phyloP scores from a whole-genome alignment of 2,113 vertebrate species.

The Odontophorus gujanensis region DNA sequence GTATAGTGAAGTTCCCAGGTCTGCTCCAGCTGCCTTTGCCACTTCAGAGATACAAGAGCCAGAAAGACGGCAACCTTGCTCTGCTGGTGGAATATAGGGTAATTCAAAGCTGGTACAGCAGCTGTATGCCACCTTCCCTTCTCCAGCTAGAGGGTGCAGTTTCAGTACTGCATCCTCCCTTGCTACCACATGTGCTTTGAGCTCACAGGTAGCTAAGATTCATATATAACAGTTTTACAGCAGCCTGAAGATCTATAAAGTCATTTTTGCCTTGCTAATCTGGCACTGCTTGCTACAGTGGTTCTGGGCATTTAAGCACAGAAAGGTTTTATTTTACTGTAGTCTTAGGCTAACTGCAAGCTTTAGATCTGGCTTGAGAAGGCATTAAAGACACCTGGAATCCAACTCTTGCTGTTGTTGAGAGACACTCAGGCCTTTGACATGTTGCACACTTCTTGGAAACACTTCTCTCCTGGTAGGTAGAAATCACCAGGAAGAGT shows the following conservation, averaged over 20 bases:
- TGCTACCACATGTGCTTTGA: conserved; percentile 2
- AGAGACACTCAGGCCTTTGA: rapidly evolving
- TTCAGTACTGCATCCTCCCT: neutral
- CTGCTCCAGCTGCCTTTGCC: neutral
- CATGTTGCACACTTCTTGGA: neutral
- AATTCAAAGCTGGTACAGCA: conserved; percentile 33
- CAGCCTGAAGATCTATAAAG: conserved; percentile 43
- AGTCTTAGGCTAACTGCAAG: conserved; percentile 8
- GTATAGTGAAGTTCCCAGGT: neutral
- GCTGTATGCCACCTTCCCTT: conserved; percentile 13
- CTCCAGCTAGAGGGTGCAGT: conserved; percentile 10
- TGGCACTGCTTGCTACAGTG: neutral
- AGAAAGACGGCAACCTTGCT: neutral
- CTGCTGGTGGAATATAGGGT: neutral
- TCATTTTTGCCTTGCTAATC: neutral
- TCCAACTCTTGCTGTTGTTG: neutral
- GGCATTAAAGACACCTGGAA: conserved; percentile 44
- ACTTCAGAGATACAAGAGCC: neutral
- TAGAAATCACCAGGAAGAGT: conserved; percentile 1
- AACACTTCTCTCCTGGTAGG: neutral
- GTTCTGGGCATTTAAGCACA: neutral
- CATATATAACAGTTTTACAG: conserved; percentile 43
- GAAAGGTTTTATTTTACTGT: conserved; percentile 20
- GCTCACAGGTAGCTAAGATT: conserved; percentile 30
- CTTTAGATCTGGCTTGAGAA: conserved; percentile 32